Evolutionary conservation across 2,797 vertebrate species (phyloP).

Genomic region (Anomalospiza imberbis): DNA sequence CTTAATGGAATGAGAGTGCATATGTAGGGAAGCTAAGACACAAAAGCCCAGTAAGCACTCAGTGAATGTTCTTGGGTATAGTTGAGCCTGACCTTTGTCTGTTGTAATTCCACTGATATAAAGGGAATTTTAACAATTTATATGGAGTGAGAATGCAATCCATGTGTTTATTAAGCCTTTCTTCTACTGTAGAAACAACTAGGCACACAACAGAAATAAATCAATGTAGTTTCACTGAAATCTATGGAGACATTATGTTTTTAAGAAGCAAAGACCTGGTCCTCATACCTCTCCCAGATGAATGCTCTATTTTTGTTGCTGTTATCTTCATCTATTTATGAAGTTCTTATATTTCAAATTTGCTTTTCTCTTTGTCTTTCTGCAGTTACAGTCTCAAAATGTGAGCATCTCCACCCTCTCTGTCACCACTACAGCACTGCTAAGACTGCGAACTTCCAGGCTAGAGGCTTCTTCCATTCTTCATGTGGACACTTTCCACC

Average conservation of each 20-base stretch:
- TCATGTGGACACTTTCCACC: neutral
- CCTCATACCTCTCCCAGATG: neutral
- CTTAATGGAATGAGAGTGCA: neutral
- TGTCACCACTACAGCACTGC: neutral
- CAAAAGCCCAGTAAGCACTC: neutral
- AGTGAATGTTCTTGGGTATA: neutral
- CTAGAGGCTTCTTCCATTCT: neutral
- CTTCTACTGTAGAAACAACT: neutral
- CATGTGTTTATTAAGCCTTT: slow-evolving; percentile 4
- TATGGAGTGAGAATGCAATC: neutral
- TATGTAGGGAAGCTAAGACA: neutral
- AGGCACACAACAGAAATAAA: neutral
- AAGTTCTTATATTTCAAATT: neutral
- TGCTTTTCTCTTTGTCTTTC: neutral
- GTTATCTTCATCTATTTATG: neutral
- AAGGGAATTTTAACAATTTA: neutral
- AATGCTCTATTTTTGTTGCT: neutral
- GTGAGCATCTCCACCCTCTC: neutral
- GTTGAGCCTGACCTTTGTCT: neutral
- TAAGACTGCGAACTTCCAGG: neutral
- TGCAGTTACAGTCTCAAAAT: neutral
- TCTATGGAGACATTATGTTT: neutral
- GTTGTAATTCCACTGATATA: neutral
- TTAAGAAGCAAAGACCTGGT: neutral
- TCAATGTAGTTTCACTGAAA: neutral